Evolutionary conservation across 2,797 vertebrate species (phyloP), one percentile per base, ranked within the genome.

Genomic region (Trachops cirrhosus): DNA sequence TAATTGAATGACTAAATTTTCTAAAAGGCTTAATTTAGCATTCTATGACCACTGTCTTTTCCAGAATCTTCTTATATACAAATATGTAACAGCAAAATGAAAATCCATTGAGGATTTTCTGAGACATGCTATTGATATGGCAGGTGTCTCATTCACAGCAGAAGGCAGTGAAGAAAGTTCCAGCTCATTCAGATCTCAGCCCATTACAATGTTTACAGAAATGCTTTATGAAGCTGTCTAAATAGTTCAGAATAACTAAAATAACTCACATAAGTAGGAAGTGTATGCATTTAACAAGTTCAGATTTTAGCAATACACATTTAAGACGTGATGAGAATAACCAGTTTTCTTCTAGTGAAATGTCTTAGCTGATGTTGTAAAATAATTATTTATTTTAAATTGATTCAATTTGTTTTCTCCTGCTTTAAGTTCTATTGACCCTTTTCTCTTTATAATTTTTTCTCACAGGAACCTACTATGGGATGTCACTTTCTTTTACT

Each of bases 341-440:
- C 46, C 32, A 54, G 39, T 64, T 93, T 93, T 86, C 37, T 75
- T 77, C 77, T 54, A 89, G 44, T 89, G 44, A 91, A 91, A 74
- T 82, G 62, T 64, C 54, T 91, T 54, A 94, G 18, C 41, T 70
- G n/a, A 22, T n/a, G 15, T 18, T 78, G 32, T 83, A 83, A 93
- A 89, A 62, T 5, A 87, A 85, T 44, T 86, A 46, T n/a, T 92
- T 75, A 19, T 79, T 90, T 92, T 92, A 75, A 90, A n/a, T 14
- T 44, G 10, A 8, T 83, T 15, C 32, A 4, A 15, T 95, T 86
- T 91, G 67, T 86, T 86, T 71, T 46, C 50, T 14, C 88, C 37
- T 79, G n/a, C 71, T 54, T 85, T 85, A 85, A 78, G 1, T 93
- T 77, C 89, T 85, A 19, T 83, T 2, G 68, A 94, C 93, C 44